Percentiles rank a stretch among this genome's conserved stretches.
These are phyloP conservation scores for Boleophthalmus pectinirostris DNA, from an alignment of 2,113 vertebrate species.

Conservation along the genomic window DNA sequence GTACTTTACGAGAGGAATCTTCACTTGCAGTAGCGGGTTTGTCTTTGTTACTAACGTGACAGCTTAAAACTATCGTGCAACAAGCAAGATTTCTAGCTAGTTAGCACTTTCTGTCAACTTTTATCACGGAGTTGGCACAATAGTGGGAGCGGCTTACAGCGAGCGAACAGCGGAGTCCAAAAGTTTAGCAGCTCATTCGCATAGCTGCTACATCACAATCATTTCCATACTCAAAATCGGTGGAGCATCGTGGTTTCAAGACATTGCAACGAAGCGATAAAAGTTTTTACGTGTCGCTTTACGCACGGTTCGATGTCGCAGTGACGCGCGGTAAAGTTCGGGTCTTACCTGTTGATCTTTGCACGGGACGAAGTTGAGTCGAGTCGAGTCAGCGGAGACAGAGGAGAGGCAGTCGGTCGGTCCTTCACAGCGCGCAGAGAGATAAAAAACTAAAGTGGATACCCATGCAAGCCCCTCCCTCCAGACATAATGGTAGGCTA, in stretches of 20 bases:
- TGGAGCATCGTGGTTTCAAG: background rate
- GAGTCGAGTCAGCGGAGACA: constrained; percentile 53
- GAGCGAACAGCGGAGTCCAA: constrained; percentile 9
- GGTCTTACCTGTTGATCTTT: constrained; percentile 63
- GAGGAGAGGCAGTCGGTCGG: constrained; percentile 52
- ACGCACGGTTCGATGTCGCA: background rate
- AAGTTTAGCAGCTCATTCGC: constrained; percentile 41
- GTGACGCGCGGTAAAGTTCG: background rate
- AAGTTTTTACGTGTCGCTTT: background rate
- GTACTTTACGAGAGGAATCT: constrained; percentile 42
- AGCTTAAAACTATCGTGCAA: background rate
- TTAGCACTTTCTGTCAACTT: background rate
- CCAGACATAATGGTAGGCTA: constrained; percentile 39
- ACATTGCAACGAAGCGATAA: background rate
- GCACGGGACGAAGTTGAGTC: constrained; percentile 49
- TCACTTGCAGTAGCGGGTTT: constrained; percentile 22
- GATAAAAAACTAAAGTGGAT: constrained; percentile 66
- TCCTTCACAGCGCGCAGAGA: constrained; percentile 46
- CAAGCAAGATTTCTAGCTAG: background rate
- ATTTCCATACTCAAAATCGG: background rate
- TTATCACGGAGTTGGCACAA: constrained; percentile 22
- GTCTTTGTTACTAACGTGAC: constrained; percentile 32
- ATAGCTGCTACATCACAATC: constrained; percentile 6
- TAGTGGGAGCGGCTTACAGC: constrained; percentile 44
- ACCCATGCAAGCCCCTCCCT: constrained; percentile 83